These are phyloP conservation scores for Lucinisca nassula DNA, from an alignment of 2,888 invertebrate species.

Conservation along the genomic window DNA sequence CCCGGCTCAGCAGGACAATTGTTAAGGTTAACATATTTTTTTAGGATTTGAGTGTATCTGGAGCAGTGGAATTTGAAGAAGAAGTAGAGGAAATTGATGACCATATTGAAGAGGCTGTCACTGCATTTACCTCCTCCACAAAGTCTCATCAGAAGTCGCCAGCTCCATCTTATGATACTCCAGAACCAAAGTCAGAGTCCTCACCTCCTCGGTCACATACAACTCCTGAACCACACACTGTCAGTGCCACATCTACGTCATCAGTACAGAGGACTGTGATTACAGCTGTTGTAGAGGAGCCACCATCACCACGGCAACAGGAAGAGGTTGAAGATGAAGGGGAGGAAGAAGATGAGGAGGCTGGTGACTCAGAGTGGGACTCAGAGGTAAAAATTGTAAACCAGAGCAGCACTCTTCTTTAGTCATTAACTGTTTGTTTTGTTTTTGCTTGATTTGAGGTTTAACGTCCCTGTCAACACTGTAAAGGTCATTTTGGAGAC, in stretches of 20 bases:
- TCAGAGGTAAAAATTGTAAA: conserved; percentile 75
- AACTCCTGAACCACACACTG: conserved; percentile 58
- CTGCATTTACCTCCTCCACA: conserved; percentile 41
- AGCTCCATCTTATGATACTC: neutral
- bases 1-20: too few species aligned
- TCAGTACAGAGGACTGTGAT: conserved; percentile 62
- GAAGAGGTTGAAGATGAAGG: conserved; percentile 54
- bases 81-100: conserved; percentile 70
- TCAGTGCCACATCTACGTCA: conserved; percentile 44
- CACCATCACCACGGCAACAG: conserved; percentile 8
- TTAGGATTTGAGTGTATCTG: neutral
- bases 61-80: conserved; percentile 57
- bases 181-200: conserved; percentile 12
- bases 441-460: too few species aligned
- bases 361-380: conserved; percentile 79
- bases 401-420: too few species aligned
- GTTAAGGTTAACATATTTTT: too few species aligned
- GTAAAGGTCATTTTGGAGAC: too few species aligned
- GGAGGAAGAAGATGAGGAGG: conserved; percentile 27
- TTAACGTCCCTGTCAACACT: too few species aligned
- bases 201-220: conserved; percentile 41
- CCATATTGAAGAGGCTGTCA: conserved; percentile 53
- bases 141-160: neutral
- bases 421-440: too few species aligned
- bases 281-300: conserved; percentile 35